These are phyloP conservation scores for Fregata magnificens DNA, from an alignment of 2,113 vertebrate genomes.

Conservation along the genomic window DNA sequence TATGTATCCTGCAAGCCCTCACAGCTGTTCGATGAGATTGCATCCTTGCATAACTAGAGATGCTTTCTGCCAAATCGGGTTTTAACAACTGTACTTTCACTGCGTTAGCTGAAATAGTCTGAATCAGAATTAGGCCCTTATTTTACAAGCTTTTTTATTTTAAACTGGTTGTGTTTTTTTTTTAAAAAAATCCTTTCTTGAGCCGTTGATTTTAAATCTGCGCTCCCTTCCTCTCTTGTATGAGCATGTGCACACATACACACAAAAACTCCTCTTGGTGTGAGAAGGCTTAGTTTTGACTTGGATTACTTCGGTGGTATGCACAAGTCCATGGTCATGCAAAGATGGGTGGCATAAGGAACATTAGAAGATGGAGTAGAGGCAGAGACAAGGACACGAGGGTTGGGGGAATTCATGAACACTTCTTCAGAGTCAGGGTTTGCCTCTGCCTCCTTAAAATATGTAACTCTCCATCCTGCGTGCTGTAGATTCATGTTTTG, in stretches of 20 bases:
- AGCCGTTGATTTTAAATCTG: not conserved
- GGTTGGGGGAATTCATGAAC: not conserved
- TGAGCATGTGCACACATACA: rapidly evolving
- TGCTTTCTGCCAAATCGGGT: not conserved
- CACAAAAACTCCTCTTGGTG: not conserved
- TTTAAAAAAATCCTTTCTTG: not conserved
- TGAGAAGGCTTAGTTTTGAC: not conserved
- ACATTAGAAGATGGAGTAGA: not conserved
- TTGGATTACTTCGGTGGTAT: not conserved
- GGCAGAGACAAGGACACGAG: rapidly evolving
- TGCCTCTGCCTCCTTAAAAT: not conserved
- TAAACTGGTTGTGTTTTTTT: not conserved
- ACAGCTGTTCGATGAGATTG: not conserved
- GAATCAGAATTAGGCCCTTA: not conserved
- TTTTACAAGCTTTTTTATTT: not conserved
- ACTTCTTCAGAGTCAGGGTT: not conserved
- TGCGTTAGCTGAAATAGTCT: not conserved
- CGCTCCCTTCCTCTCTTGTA: not conserved
- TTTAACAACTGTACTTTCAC: not conserved
- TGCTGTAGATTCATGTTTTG: not conserved
- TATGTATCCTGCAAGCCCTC: not conserved
- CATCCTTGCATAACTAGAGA: not conserved
- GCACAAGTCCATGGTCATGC: not conserved
- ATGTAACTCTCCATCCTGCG: not conserved
- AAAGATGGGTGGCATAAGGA: not conserved